phyloP scores from a whole-genome alignment of 2,888 invertebrate species.

The Aradus depressus region DNA sequence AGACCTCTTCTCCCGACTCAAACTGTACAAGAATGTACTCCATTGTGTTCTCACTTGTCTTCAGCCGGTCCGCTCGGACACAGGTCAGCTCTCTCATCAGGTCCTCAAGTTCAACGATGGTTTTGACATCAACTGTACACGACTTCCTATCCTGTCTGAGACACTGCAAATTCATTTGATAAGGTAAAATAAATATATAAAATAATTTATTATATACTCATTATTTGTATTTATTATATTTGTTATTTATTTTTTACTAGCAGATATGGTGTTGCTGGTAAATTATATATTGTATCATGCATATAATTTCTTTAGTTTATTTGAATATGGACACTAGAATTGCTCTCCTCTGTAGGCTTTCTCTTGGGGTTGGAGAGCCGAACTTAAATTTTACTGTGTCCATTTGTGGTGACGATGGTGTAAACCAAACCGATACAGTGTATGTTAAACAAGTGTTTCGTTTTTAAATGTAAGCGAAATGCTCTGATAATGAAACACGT shows the following conservation, averaged over 20 bases:
- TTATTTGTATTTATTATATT: background rate
- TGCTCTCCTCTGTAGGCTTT: no score
- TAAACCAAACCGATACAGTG: no score
- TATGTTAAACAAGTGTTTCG: no score
- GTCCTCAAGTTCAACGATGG: slow-evolving; percentile 60
- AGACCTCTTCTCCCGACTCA: slow-evolving; percentile 61
- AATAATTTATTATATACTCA: background rate
- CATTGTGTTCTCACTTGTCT: slow-evolving; percentile 71
- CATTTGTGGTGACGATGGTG: no score
- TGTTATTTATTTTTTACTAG: background rate
- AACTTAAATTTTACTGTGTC: no score
- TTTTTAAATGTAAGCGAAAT: no score
- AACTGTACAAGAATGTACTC: slow-evolving; percentile 70
- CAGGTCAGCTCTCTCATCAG: slow-evolving; percentile 56
- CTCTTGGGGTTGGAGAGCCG: no score
- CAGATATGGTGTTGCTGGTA: background rate
- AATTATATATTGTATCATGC: background rate
- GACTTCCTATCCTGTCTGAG: slow-evolving; percentile 51
- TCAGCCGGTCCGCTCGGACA: slow-evolving; percentile 36
- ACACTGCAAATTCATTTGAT: slow-evolving; percentile 56
- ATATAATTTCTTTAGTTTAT: background rate
- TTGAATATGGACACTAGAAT: no score
- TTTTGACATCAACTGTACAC: slow-evolving; percentile 39
- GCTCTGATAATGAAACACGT: no score
- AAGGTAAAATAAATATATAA: slow-evolving; percentile 37